Evolutionary conservation across 2,113 vertebrate genomes (phyloP), one percentile per base, ranked within the genome.

Genomic region (Typhlomys cinereus): DNA sequence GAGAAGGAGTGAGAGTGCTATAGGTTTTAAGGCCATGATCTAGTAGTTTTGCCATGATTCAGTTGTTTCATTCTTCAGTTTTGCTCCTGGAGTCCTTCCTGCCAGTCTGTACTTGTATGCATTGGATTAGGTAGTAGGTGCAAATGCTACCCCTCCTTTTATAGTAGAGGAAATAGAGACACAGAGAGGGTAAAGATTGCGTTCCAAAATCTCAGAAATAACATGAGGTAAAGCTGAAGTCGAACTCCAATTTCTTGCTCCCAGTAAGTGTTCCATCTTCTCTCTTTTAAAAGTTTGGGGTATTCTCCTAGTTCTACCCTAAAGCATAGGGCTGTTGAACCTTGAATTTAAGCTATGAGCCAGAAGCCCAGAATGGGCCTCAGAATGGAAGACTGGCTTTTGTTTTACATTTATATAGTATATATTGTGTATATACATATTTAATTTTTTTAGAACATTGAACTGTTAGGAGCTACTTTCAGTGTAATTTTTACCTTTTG

Each of bases 401-500:
- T 46, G 62, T 73, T 67, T 88, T 52, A n/a, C n/a, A n/a, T 52
- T 21, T 46, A 25, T 7, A n/a, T 50, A 6, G 74, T n/a, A 15
- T 13, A 62, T 46, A 44, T 11, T n/a, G n/a, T n/a, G n/a, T n/a
- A n/a, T n/a, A n/a, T n/a, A n/a, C n/a, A n/a, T 7, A 80, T 82
- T 89, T 91, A 86, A 85, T 91, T 90, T 80, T 61, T 50, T 67
- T 76, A 75, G 80, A 81, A 91, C 59, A 89, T 91, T 86, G 62
- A 73, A 36, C 34, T 36, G 27, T 14, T 14, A 64, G 17, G 91
- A 85, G 29, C 62, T 93, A 20, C 62, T 86, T 85, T 10, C 7
- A 59, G 8, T 90, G 6, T 73, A 87, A 1, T 90, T 87, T 93
- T 91, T 93, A 29, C 31, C 31, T 50, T 57, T 2, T 66, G 7